Base-by-base conservation (phyloP, 2,888 invertebrate species). In the Drosophila paramelanica region DNA sequence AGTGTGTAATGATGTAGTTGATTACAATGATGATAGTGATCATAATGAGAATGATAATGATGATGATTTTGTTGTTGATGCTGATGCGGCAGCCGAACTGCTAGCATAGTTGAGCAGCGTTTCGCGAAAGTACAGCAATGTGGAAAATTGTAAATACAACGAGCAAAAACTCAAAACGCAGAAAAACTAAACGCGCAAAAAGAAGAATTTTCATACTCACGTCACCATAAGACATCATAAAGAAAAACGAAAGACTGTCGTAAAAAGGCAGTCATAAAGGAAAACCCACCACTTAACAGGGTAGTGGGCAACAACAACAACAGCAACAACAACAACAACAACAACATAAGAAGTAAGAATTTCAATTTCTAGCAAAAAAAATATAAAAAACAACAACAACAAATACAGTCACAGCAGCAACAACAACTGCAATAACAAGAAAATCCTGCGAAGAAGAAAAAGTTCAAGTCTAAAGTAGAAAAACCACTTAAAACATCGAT, bases 401-500 rank as follows among this genome's bases (percentile, higher is more conserved):
- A 41, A 41, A 64, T 14, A 41, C 10, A 39, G 17, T 31, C 33
- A 61, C 52, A 62, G 14, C 57, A 65, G 17, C 33, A 66, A 39
- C 60, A 52, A 56, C 45, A 64, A 49, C 50, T 58, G 20, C 58
- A 67, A 59, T 62, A 77, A 77, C 81, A 70, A 77, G 80, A 84
- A 88, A 89, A 88, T 89, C 89, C 86, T 88, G 82, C 79, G 60
- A 77, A 73, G 77, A 14, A 70, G 68, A 85, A 89, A 86, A 85
- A 81, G 77, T 81, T 79, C 77, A 84, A 80, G 73, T 73, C 72
- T 70, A 76, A 89, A 86, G 86, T 85, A 81, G 89, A 88, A 86
- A 86, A 89, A 86, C 86, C 86, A 86, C 86, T 86, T 86, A 89
- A 89, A 78, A 89, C 79, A 73, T 88, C 86, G 82, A 83, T 88